phyloP scores from a whole-genome alignment of 2,888 invertebrate genomes.

The Nemurella pictetii region DNA sequence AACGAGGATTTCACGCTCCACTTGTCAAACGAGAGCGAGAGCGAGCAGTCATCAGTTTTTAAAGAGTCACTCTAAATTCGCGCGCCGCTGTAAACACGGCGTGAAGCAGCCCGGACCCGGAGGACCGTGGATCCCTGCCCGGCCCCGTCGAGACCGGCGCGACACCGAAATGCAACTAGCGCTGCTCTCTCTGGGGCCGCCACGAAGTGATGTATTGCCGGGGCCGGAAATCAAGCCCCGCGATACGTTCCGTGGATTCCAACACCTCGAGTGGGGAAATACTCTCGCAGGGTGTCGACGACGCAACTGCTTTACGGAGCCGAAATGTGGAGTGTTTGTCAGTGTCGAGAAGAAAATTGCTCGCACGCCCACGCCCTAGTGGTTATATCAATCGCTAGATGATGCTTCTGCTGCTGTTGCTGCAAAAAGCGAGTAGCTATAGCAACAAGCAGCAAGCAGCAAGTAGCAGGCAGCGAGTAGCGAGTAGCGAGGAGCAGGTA shows the following conservation, averaged over 20 bases:
- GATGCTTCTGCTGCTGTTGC: too few relatives aligned
- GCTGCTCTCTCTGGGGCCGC: not conserved
- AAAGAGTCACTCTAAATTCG: not conserved
- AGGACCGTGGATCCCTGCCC: not conserved
- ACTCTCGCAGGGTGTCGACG: not conserved
- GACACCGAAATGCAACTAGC: not conserved
- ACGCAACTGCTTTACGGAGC: not conserved
- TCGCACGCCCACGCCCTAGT: not conserved
- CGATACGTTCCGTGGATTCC: too few relatives aligned
- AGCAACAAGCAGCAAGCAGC: too few relatives aligned
- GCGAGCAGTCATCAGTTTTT: too few relatives aligned
- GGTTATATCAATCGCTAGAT: too few relatives aligned
- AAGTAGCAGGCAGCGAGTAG: too few relatives aligned
- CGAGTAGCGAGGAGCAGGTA: too few relatives aligned
- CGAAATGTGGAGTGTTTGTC: not conserved
- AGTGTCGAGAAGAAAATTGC: not conserved
- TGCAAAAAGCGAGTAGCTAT: too few relatives aligned
- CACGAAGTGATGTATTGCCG: not conserved
- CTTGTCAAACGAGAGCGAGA: too few relatives aligned
- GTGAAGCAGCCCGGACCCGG: not conserved
- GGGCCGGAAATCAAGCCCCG: too few relatives aligned
- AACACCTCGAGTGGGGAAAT: not conserved
- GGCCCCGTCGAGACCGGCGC: not conserved
- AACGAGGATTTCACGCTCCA: too few relatives aligned
- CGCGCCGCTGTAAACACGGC: not conserved